These are phyloP conservation scores for Sinocyclocheilus anophthalmus DNA, from an alignment of 2,113 vertebrate species.

Conservation along the genomic window DNA sequence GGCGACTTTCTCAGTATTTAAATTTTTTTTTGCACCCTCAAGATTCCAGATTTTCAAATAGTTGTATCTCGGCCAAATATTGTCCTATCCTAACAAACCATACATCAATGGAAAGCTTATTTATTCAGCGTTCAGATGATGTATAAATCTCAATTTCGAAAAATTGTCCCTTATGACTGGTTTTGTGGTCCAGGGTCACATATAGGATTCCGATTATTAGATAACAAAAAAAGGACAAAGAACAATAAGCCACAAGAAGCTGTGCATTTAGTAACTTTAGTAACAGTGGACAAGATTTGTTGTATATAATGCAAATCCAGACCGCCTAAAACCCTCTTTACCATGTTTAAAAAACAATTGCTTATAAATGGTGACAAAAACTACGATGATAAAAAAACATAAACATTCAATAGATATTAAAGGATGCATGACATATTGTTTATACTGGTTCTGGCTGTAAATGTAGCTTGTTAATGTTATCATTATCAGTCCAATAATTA, in stretches of 20 bases:
- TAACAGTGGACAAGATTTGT: background rate
- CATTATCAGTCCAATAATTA: background rate
- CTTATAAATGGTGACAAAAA: background rate
- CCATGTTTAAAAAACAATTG: background rate
- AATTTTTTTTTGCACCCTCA: too few relatives aligned
- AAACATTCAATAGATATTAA: background rate
- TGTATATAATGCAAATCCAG: background rate
- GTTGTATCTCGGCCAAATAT: too few relatives aligned
- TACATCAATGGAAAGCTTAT: too few relatives aligned
- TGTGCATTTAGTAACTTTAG: background rate
- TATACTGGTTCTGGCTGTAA: background rate
- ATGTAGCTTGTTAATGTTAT: background rate
- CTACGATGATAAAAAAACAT: background rate
- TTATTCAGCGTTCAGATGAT: too few relatives aligned
- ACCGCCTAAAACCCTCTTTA: background rate
- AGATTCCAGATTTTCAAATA: too few relatives aligned
- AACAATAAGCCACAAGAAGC: background rate
- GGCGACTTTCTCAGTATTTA: too few relatives aligned
- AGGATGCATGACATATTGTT: background rate
- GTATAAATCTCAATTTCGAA: too few relatives aligned
- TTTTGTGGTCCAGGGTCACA: too few relatives aligned
- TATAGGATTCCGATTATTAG: background rate
- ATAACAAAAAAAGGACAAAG: background rate
- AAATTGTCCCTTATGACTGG: too few relatives aligned
- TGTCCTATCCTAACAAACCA: too few relatives aligned